A percentile compares a stretch with the other conserved stretches of the same genome.
Evolutionary conservation across 2,888 invertebrate species (phyloP).

Genomic region (Plebejus melissa): DNA sequence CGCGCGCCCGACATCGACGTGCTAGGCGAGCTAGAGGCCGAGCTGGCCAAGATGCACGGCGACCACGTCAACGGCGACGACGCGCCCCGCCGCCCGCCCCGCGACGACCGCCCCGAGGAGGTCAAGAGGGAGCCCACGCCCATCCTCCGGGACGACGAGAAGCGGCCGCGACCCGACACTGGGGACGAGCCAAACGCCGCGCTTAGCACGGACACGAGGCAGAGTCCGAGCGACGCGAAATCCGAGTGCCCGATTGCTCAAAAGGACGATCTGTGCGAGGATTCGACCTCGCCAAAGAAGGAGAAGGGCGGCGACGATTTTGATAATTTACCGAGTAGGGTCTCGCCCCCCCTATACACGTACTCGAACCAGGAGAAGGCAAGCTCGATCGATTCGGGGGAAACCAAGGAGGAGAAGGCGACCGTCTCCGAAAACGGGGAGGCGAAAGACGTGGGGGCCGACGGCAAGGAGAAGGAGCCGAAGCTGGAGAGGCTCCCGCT

Average conservation of each 20-base stretch:
- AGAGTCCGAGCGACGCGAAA: constrained; percentile 36
- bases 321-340: constrained; percentile 84
- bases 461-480: constrained; percentile 44
- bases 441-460: constrained; percentile 39
- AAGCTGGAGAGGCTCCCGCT: constrained; percentile 61
- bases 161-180: constrained; percentile 35
- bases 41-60: constrained; percentile 83
- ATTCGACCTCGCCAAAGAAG: constrained; percentile 43
- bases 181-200: constrained; percentile 38
- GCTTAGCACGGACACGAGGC: constrained; percentile 34
- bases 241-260: constrained; percentile 40
- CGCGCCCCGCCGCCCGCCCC: constrained; percentile 47
- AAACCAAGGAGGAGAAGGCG: constrained; percentile 43
- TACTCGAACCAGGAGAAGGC: constrained; percentile 86
- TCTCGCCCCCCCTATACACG: constrained; percentile 86
- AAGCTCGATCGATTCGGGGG: constrained; percentile 62
- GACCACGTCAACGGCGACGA: constrained; percentile 65
- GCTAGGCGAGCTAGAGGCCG: constrained; percentile 83
- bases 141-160: constrained; percentile 47
- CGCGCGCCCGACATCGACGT: constrained; percentile 71
- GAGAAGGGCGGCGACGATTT: constrained; percentile 58
- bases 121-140: constrained; percentile 57
- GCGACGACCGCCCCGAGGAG: constrained; percentile 43
- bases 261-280: constrained; percentile 36
- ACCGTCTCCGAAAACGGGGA: constrained; percentile 55